A percentile compares a stretch with the other conserved stretches of the same genome.
Conservation (phyloP, 2,797 vertebrate genomes). For the Siniperca scherzeri region DNA sequence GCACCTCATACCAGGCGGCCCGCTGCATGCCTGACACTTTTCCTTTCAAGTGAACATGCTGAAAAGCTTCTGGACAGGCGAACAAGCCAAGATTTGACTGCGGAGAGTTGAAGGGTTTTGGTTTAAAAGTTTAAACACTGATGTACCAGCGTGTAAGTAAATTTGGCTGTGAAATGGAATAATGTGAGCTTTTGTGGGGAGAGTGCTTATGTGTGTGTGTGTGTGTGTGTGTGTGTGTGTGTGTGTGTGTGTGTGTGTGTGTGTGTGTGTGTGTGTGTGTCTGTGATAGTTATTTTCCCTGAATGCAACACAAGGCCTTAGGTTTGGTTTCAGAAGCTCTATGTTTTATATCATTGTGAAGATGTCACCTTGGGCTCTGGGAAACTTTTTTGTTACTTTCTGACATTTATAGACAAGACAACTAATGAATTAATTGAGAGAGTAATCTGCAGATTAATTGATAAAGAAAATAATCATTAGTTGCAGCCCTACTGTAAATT, state of each 20-base stretch:
- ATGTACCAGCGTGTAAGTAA: constrained; percentile 1
- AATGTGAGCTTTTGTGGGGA: constrained; percentile 12
- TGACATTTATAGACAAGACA: background rate
- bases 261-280: constrained; percentile 5
- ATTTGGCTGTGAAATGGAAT: constrained; percentile 22
- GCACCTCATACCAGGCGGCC: constrained; percentile 28
- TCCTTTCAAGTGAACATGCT: constrained; percentile 41
- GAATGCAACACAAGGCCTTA: background rate
- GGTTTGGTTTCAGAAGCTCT: background rate
- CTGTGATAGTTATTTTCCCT: background rate
- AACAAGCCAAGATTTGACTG: constrained; percentile 26
- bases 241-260: background rate
- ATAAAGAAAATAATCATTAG: background rate
- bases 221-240: constrained; percentile 7
- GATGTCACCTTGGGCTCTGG: background rate
- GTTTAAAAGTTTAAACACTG: constrained; percentile 37
- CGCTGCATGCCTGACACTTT: constrained; percentile 42
- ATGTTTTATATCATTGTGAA: background rate
- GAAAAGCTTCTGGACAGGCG: constrained; percentile 28
- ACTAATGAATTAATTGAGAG: background rate
- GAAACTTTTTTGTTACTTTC: background rate
- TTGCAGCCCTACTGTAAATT: background rate
- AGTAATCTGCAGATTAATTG: background rate
- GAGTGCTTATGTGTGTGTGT: background rate
- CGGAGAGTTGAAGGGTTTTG: constrained; percentile 16